Base-by-base conservation (phyloP, 2,888 invertebrate genomes). In the Diarsia dahlii region DNA sequence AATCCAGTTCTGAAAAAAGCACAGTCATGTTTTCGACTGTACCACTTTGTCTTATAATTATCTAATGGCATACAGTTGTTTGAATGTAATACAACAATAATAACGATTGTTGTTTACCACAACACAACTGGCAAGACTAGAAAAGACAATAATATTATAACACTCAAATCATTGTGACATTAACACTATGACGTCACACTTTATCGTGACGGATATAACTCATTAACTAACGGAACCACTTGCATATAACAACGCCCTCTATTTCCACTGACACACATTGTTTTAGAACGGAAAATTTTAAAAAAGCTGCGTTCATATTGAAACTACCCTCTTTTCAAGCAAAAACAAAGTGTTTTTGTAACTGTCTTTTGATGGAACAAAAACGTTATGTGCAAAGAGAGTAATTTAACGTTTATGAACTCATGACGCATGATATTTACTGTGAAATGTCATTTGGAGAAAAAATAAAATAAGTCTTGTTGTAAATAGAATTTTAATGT, bases 181-280 rank as follows among this genome's bases (percentile, higher is more conserved):
- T 8, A 56, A 56, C 20, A 23, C 48, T 28, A 81, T 81, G 88
- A 80, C 76, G 81, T 80, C 81, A 82, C 18, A 60, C 28, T 48
- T 68, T 74, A 81, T 84, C 71, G 73, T 78, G 75, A 72, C 77
- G 86, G 88, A 89, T 82, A 76, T 78, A 54, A 74, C 70, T 86
- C 83, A 84, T 89, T 88, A 87, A 67, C 76, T 74, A 76, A 67
- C 82, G 84, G 82, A 81, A 82, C 76, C 56, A 72, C 76, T 80
- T 76, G 83, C 77, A 72, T 68, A 69, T 71, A 78, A 76, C 71
- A 78, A 28, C 74, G 60, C 62, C 52, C 23, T 72, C 68, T 69
- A 83, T 80, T 84, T 84, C 76, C 84, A 84, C 68, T 73, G 82
- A 69, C 77, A 84, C 74, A 76, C 76, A 75, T 76, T 80, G 60